Conservation (phyloP, 2,797 vertebrate genomes). For the Poeciliopsis presidionis region DNA sequence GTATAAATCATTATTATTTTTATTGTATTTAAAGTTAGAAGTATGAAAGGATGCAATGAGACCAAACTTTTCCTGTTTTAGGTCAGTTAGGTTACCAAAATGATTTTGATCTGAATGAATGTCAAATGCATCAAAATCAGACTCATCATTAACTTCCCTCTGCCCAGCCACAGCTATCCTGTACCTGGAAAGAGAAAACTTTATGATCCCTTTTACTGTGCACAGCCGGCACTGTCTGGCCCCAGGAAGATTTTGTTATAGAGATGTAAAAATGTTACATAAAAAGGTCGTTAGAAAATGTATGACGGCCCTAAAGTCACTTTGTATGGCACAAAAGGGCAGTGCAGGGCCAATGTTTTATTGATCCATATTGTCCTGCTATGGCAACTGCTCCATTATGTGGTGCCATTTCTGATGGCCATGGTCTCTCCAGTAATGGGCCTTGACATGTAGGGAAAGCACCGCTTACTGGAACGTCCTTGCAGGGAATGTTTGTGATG, state of each 20-base stretch:
- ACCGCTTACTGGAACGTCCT: constrained; percentile 19
- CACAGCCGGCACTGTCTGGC: constrained; percentile 52
- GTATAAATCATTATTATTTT: no score
- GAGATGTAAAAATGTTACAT: constrained; percentile 72
- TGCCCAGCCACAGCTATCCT: constrained; percentile 24
- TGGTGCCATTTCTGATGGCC: constrained; percentile 35
- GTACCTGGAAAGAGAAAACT: constrained; percentile 33
- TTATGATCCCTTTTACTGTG: constrained; percentile 66
- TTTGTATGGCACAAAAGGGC: constrained; percentile 60
- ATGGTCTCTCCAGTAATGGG: constrained; percentile 57
- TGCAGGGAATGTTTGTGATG: constrained; percentile 26
- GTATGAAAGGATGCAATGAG: background rate
- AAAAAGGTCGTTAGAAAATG: constrained; percentile 71
- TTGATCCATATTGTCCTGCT: constrained; percentile 63
- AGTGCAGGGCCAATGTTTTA: constrained; percentile 64
- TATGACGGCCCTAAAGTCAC: constrained; percentile 64
- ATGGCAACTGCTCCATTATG: constrained; percentile 48
- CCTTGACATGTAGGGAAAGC: constrained; percentile 39
- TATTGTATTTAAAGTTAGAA: background rate
- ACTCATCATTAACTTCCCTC: background rate
- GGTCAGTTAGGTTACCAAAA: background rate
- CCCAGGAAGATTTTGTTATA: constrained; percentile 42
- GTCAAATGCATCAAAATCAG: constrained; percentile 10
- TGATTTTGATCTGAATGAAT: background rate
- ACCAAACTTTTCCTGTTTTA: background rate